A percentile compares a stretch with the other conserved stretches of the same genome.
Conservation (phyloP, 1,140 invertebrate genomes). For the Polypedilum vanderplanki region DNA sequence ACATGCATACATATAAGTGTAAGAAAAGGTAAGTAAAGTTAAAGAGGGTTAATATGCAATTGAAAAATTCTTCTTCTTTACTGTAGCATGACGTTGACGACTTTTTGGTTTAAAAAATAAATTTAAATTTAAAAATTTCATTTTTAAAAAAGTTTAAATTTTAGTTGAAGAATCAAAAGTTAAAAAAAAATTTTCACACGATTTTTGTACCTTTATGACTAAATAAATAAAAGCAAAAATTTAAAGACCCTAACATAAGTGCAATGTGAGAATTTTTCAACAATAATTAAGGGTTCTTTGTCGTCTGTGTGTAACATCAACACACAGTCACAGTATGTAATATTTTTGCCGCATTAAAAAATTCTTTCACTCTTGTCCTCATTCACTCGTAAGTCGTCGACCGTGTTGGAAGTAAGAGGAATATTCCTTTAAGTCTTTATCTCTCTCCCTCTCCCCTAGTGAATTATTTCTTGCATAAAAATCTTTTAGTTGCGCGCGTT, state of each 20-base stretch:
- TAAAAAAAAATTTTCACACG: not conserved
- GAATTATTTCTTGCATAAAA: not conserved
- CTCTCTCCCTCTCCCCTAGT: not conserved
- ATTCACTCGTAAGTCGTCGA: slow-evolving; percentile 22
- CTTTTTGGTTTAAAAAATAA: not conserved
- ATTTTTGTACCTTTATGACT: not conserved
- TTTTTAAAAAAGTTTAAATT: not conserved
- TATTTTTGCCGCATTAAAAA: not conserved
- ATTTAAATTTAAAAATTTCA: not conserved
- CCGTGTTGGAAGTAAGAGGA: slow-evolving; percentile 1
- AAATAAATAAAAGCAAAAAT: not conserved
- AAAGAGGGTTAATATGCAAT: slow-evolving; percentile 6
- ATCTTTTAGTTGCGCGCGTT: slow-evolving; percentile 1
- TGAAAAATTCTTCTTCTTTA: not conserved
- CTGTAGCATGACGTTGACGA: not conserved
- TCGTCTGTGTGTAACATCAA: not conserved
- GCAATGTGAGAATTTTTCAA: not conserved
- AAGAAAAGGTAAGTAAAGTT: slow-evolving; percentile 19
- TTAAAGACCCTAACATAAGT: slow-evolving; percentile 5
- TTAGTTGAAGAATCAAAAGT: not conserved
- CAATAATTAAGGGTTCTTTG: slow-evolving; percentile 26
- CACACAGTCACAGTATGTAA: not conserved
- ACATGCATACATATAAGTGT: not conserved
- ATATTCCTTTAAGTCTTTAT: not conserved
- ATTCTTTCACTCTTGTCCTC: slow-evolving; percentile 2